Conservation (phyloP, 2,113 vertebrate species). For the Saccopteryx bilineata region DNA sequence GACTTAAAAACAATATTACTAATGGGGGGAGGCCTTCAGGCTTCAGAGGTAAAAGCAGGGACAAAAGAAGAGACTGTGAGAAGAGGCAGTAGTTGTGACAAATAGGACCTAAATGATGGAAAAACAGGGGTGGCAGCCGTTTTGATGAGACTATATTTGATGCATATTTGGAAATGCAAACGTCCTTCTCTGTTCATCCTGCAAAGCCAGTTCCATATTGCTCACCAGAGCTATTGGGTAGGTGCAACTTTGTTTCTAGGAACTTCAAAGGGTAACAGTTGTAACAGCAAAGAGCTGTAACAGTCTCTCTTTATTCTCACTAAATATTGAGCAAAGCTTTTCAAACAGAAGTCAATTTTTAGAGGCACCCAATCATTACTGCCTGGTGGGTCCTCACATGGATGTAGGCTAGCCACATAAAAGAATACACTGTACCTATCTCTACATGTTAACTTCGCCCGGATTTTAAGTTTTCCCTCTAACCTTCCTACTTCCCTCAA, state of each 20-base stretch:
- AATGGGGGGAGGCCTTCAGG: background rate
- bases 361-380: background rate
- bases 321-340: conserved; percentile 31
- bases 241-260: conserved; percentile 18
- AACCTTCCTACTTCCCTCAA: background rate
- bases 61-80: background rate
- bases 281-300: background rate
- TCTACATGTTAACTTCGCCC: background rate
- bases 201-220: background rate
- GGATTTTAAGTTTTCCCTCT: background rate
- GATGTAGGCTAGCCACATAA: background rate
- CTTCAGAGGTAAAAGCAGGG: conserved; percentile 13
- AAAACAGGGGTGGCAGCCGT: background rate
- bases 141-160: background rate
- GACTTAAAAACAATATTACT: background rate
- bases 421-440: background rate
- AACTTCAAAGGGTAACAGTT: background rate
- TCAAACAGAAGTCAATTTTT: background rate
- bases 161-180: background rate
- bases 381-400: background rate
- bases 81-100: background rate
- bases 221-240: background rate
- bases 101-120: background rate
- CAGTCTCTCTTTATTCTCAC: conserved; percentile 34
- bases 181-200: background rate